Evolutionary conservation across 1,140 invertebrate genomes (phyloP).

Genomic region (Diuraphis noxia): DNA sequence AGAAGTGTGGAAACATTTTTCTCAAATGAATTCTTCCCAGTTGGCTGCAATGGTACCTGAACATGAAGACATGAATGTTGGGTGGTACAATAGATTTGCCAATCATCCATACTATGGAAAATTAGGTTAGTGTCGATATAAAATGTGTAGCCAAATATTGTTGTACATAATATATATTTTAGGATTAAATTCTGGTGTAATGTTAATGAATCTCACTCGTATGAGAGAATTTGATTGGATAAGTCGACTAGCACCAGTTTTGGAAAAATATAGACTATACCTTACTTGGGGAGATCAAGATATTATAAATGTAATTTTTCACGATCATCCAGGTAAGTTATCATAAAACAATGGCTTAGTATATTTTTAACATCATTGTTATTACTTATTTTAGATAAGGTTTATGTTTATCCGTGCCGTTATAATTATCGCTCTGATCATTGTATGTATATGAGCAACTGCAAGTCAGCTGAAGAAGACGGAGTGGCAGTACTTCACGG

Average conservation of each 20-base stretch:
- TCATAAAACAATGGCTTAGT: not conserved
- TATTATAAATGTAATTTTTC: slow-evolving; percentile 94
- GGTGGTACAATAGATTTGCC: slow-evolving; percentile 96
- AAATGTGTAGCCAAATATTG: not conserved
- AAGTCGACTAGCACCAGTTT: slow-evolving; percentile 79
- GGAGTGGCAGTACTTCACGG: slow-evolving; percentile 88
- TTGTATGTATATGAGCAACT: slow-evolving; percentile 91
- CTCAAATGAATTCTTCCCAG: slow-evolving; percentile 81
- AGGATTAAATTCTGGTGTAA: slow-evolving; percentile 94
- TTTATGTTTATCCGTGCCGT: slow-evolving; percentile 81
- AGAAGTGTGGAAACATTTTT: slow-evolving; percentile 81
- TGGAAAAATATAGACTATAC: slow-evolving; percentile 80
- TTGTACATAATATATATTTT: slow-evolving; percentile 57
- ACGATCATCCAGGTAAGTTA: slow-evolving; percentile 76
- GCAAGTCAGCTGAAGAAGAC: slow-evolving; percentile 72
- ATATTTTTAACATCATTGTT: slow-evolving; percentile 38
- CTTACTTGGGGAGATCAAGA: slow-evolving; percentile 98
- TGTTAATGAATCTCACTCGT: slow-evolving; percentile 94
- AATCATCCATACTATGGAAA: slow-evolving; percentile 91
- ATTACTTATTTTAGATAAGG: slow-evolving; percentile 66
- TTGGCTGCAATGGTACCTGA: slow-evolving; percentile 86
- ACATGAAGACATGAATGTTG: slow-evolving; percentile 86
- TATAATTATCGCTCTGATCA: slow-evolving; percentile 94
- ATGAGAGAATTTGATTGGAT: slow-evolving; percentile 86
- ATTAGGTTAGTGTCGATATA: slow-evolving; percentile 64